phyloP scores from a whole-genome alignment of 2,888 invertebrate species.

The Allophyes oxyacanthae region DNA sequence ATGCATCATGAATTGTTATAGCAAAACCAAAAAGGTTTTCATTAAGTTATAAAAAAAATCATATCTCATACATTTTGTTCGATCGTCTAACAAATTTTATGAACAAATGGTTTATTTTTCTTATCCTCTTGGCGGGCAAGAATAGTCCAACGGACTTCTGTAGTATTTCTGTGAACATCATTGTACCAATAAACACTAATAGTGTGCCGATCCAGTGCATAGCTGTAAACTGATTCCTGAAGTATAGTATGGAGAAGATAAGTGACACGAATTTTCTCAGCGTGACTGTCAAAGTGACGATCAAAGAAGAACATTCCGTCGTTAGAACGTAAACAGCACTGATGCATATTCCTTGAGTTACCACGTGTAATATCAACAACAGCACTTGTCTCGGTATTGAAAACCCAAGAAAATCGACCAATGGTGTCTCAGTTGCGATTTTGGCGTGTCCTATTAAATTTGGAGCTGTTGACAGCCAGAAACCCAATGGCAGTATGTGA shows the following conservation, averaged over 20 bases:
- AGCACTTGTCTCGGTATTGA: constrained; percentile 93
- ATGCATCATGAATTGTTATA: too few relatives aligned
- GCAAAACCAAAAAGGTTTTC: too few relatives aligned
- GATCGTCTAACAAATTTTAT: constrained; percentile 3
- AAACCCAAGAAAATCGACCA: constrained; percentile 90
- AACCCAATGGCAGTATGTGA: constrained; percentile 97
- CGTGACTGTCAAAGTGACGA: constrained; percentile 98
- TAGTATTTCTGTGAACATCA: constrained; percentile 96
- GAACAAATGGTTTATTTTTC: constrained; percentile 73
- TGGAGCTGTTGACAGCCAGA: constrained; percentile 93
- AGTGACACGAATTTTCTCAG: constrained; percentile 98
- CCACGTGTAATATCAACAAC: constrained; percentile 94
- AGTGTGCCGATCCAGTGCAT: constrained; percentile 97
- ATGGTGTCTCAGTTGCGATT: constrained; percentile 92
- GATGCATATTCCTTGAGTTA: constrained; percentile 98
- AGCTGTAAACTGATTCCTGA: constrained; percentile 97
- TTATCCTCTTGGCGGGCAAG: constrained; percentile 68
- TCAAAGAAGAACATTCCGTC: constrained; percentile 97
- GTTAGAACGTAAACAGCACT: constrained; percentile 98
- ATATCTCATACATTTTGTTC: constrained; percentile 8
- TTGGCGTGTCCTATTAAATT: constrained; percentile 94
- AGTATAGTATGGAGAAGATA: constrained; percentile 98
- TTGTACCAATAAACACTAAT: constrained; percentile 97
- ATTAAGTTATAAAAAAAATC: neutral
- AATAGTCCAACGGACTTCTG: constrained; percentile 83